A percentile compares a stretch with the other conserved stretches of the same genome.
These are phyloP conservation scores for Anguilla megastoma DNA, from an alignment of 2,797 vertebrate species.

Conservation along the genomic window DNA sequence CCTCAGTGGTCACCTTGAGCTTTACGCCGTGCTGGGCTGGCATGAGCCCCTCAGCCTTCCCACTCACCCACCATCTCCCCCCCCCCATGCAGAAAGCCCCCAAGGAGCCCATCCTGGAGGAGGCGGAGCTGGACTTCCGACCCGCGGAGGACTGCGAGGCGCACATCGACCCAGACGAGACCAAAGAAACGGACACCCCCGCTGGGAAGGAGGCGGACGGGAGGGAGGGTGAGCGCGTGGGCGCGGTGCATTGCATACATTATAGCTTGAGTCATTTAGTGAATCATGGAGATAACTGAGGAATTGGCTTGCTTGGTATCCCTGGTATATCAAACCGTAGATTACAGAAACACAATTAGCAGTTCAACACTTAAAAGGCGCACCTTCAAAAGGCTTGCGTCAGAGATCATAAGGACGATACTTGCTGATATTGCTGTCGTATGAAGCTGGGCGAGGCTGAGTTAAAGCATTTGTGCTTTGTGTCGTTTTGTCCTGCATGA, in stretches of 20 bases:
- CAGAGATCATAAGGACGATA: not conserved
- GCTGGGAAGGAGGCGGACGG: constrained; percentile 64
- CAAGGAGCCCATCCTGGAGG: constrained; percentile 95
- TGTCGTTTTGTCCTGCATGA: not conserved
- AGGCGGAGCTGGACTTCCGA: constrained; percentile 93
- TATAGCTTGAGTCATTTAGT: not conserved
- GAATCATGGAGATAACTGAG: not conserved
- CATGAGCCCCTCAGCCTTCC: not conserved
- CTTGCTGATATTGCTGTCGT: not conserved
- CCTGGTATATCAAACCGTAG: not conserved
- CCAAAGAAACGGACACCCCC: constrained; percentile 84
- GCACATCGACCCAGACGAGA: constrained; percentile 79
- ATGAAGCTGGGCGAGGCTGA: not conserved
- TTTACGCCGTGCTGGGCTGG: not conserved
- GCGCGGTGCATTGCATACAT: not conserved
- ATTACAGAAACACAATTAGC: not conserved
- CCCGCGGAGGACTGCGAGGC: constrained; percentile 85
- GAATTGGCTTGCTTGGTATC: not conserved
- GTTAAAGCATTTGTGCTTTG: not conserved
- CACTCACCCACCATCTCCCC: not conserved
- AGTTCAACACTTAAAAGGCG: not conserved
- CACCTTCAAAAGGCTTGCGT: not conserved
- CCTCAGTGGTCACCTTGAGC: not conserved
- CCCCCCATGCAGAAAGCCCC: constrained; percentile 81
- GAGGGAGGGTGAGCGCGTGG: constrained; percentile 59